A percentile compares a stretch with the other conserved stretches of the same genome.
These are phyloP conservation scores for Wiebesia pumilae DNA, from an alignment of 1,140 invertebrate genomes.

Conservation along the genomic window DNA sequence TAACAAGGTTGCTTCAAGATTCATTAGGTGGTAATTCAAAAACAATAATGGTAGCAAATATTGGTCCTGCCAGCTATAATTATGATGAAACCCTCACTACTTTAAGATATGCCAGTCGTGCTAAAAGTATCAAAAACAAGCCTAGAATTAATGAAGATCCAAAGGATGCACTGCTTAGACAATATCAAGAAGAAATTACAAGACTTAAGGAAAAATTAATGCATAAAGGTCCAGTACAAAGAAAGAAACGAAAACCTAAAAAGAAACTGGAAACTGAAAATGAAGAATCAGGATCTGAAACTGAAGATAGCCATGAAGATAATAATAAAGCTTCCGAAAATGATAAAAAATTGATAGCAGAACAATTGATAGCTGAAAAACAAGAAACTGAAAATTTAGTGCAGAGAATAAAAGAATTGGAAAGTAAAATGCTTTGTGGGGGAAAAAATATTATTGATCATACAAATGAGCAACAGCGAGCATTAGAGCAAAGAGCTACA, in stretches of 20 bases:
- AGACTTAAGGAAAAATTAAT: slow-evolving; percentile 91
- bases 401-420: slow-evolving; percentile 90
- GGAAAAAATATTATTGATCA: slow-evolving; percentile 99
- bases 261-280: slow-evolving; percentile 73
- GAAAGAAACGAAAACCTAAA: slow-evolving; percentile 74
- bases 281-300: slow-evolving; percentile 70
- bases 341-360: slow-evolving; percentile 80
- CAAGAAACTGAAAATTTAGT: slow-evolving; percentile 84
- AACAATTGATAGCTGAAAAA: slow-evolving; percentile 79
- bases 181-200: slow-evolving; percentile 97
- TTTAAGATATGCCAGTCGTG: slow-evolving; percentile 95
- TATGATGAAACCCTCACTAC: slow-evolving; percentile 99
- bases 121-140: slow-evolving; percentile 98
- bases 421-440: slow-evolving; percentile 97
- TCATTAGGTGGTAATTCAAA: slow-evolving; percentile 97
- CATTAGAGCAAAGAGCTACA: slow-evolving; percentile 92
- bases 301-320: slow-evolving; percentile 73
- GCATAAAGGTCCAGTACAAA: slow-evolving; percentile 77
- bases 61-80: slow-evolving; percentile 96
- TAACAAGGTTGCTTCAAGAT: slow-evolving; percentile 94
- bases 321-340: slow-evolving; percentile 76
- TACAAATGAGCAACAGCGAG: slow-evolving; percentile 93
- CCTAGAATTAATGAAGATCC: slow-evolving; percentile 98
- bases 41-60: slow-evolving; percentile 97
- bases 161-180: slow-evolving; percentile 95